Conservation (phyloP, 1,140 invertebrate genomes). For the Trinorchestia longiramus region DNA sequence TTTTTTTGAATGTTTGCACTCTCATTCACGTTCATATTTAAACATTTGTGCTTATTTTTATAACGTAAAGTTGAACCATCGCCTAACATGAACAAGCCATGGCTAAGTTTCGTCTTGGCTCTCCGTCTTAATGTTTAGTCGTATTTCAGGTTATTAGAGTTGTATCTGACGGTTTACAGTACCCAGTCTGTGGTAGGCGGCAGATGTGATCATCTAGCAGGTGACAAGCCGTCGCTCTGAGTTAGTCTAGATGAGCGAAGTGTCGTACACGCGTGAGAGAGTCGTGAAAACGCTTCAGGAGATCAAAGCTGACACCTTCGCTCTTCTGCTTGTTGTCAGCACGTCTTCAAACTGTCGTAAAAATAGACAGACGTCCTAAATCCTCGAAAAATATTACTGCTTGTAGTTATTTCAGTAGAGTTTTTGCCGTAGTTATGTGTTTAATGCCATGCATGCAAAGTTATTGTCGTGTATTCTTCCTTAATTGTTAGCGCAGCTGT, state of each 20-base stretch:
- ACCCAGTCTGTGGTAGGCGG: background rate
- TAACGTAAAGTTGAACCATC: background rate
- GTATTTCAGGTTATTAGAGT: background rate
- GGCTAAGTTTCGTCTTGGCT: background rate
- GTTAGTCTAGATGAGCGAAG: background rate
- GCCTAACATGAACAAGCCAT: background rate
- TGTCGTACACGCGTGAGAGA: background rate
- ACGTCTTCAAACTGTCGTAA: background rate
- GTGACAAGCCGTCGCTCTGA: background rate
- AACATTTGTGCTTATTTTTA: background rate
- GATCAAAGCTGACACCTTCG: background rate
- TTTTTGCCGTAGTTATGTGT: background rate
- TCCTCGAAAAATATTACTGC: background rate
- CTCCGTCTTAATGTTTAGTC: background rate
- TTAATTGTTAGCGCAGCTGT: too few species aligned
- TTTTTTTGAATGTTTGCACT: background rate
- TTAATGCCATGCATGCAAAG: too few species aligned
- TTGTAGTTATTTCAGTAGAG: background rate
- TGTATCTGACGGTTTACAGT: background rate
- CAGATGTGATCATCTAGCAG: background rate
- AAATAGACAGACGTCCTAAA: background rate
- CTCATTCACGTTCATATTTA: background rate
- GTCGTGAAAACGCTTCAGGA: background rate
- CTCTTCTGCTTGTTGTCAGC: background rate
- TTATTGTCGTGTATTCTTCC: too few species aligned